A percentile compares a stretch with the other conserved stretches of the same genome.
Evolutionary conservation across 2,888 invertebrate genomes (phyloP).

Genomic region (Halictus ligatus): DNA sequence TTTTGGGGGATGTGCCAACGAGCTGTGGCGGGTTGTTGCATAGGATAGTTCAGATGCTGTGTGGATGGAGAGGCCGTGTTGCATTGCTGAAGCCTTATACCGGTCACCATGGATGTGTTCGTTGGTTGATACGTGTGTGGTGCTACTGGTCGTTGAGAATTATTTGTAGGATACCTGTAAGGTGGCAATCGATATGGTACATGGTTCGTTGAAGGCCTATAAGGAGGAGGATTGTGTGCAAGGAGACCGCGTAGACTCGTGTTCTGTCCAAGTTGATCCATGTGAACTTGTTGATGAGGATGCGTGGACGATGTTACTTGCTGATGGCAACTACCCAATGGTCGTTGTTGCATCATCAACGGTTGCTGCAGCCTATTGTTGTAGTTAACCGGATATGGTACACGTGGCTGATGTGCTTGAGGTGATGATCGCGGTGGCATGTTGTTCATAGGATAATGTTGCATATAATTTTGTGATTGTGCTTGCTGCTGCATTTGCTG

Average conservation of each 20-base stretch:
- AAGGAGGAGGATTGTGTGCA: conserved; percentile 80
- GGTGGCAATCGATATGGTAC: conserved; percentile 79
- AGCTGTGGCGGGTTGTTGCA: conserved; percentile 80
- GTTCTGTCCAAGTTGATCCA: conserved; percentile 79
- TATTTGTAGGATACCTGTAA: conserved; percentile 77
- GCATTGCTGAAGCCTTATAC: conserved; percentile 78
- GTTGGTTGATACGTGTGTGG: conserved; percentile 77
- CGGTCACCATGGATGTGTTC: conserved; percentile 74
- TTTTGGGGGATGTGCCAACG: conserved; percentile 93
- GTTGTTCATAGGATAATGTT: conserved; percentile 82
- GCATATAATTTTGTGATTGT: conserved; percentile 83
- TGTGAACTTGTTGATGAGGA: conserved; percentile 85
- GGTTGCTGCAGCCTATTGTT: conserved; percentile 80
- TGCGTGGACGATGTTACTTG: conserved; percentile 87
- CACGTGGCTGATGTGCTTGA: conserved; percentile 74
- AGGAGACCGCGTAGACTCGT: conserved; percentile 73
- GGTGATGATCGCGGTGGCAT: conserved; percentile 81
- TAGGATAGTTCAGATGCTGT: conserved; percentile 78
- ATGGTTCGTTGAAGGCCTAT: conserved; percentile 77
- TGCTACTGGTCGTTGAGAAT: conserved; percentile 73
- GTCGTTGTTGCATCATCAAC: conserved; percentile 79
- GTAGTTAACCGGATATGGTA: conserved; percentile 78
- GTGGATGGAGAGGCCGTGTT: conserved; percentile 69
- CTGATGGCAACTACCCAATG: conserved; percentile 80
- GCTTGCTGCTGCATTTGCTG: conserved; percentile 77